Percentiles rank a stretch among this genome's conserved stretches.
phyloP scores from a whole-genome alignment of 2,113 vertebrate species.

The Rhagologus leucostigma region DNA sequence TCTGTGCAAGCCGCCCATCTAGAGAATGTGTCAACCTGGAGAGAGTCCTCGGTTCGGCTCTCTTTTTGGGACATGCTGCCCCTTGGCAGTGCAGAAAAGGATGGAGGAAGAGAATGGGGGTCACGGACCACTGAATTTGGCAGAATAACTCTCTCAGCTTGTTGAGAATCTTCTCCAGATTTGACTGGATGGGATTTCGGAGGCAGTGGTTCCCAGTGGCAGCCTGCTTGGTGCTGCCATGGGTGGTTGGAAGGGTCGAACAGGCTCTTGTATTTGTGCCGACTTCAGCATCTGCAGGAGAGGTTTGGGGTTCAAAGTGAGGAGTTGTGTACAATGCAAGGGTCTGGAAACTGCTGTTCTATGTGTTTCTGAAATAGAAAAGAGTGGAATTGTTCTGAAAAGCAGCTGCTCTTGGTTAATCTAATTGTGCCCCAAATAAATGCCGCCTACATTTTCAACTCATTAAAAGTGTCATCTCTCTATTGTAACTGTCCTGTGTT shows the following conservation, averaged over 20 bases:
- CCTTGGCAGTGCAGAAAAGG: background rate
- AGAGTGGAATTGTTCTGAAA: background rate
- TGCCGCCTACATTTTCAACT: background rate
- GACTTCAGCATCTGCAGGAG: background rate
- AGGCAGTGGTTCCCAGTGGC: background rate
- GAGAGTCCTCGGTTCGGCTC: background rate
- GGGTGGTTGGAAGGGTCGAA: background rate
- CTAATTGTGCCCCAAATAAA: background rate
- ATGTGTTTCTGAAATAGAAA: background rate
- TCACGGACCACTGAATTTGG: background rate
- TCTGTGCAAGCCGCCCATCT: background rate
- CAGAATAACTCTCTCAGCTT: background rate
- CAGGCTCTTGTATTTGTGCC: background rate
- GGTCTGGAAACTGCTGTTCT: background rate
- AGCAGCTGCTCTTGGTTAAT: background rate
- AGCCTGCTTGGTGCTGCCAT: accelerated
- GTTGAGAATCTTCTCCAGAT: background rate
- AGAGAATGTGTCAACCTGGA: background rate
- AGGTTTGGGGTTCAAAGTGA: background rate
- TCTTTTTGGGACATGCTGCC: background rate
- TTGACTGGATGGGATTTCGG: background rate
- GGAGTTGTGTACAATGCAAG: accelerated
- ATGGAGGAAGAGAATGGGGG: background rate
- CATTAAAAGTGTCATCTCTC: background rate
- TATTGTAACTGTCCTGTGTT: background rate